Conservation (phyloP, 2,797 vertebrate species). For the Hyperoplus lanceolatus region DNA sequence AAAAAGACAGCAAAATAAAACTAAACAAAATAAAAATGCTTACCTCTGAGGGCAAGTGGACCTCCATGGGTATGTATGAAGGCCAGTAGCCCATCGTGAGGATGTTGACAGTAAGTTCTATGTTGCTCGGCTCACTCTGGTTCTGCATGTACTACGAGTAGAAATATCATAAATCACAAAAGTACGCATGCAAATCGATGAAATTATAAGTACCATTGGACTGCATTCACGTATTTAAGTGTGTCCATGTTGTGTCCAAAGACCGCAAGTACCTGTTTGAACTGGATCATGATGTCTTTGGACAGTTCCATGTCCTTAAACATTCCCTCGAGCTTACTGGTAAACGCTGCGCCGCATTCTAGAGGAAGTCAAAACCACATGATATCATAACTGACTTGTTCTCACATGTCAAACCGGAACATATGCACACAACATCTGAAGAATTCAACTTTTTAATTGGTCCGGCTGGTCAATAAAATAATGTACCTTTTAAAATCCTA, state of each 20-base stretch:
- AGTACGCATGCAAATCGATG: not conserved
- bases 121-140: conserved; percentile 98
- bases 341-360: conserved; percentile 99
- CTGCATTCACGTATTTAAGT: not conserved
- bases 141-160: conserved; percentile 96
- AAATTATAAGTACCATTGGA: not conserved
- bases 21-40: not conserved
- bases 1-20: not conserved
- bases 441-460: not conserved
- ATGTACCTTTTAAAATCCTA: not conserved
- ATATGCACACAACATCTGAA: not conserved
- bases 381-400: conserved; percentile 21
- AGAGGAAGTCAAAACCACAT: conserved; percentile 54
- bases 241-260: not conserved
- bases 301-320: conserved; percentile 99
- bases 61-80: conserved; percentile 98
- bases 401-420: not conserved
- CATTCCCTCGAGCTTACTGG: conserved; percentile 99
- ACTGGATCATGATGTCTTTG: conserved; percentile 99
- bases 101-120: conserved; percentile 99
- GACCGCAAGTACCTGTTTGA: conserved; percentile 92
- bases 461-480: not conserved
- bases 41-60: conserved; percentile 97
- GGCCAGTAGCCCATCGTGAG: conserved; percentile 99
- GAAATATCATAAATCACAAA: conserved; percentile 18